These are phyloP conservation scores for Orcinus orca DNA, from an alignment of 2,113 vertebrate species.

Conservation along the genomic window DNA sequence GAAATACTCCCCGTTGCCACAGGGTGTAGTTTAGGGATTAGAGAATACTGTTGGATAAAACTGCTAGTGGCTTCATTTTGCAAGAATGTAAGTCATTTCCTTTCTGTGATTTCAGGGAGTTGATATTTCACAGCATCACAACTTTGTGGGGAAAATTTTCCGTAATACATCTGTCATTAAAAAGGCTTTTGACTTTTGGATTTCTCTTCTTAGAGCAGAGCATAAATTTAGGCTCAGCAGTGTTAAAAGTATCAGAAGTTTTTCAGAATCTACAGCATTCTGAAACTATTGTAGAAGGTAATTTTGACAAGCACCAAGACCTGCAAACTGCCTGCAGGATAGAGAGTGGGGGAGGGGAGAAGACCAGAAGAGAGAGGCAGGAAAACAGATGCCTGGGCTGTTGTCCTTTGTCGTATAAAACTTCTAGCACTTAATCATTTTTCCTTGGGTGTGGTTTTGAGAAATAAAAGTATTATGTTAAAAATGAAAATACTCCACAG, in stretches of 20 bases:
- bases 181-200: conserved; percentile 49
- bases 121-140: conserved; percentile 75
- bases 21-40: conserved; percentile 76
- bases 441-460: conserved; percentile 56
- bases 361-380: conserved; percentile 28
- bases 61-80: conserved; percentile 85
- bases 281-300: conserved; percentile 42
- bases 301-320: conserved; percentile 50
- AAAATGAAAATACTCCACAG: conserved; percentile 30
- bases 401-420: conserved; percentile 60
- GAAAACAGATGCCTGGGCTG: conserved; percentile 67
- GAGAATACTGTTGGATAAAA: conserved; percentile 77
- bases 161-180: conserved; percentile 57
- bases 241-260: conserved; percentile 22
- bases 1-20: conserved; percentile 62
- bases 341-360: conserved; percentile 63
- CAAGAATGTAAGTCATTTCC: conserved; percentile 92
- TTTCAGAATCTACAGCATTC: conserved; percentile 37
- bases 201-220: conserved; percentile 45
- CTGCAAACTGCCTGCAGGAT: conserved; percentile 38
- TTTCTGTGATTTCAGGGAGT: conserved; percentile 81
- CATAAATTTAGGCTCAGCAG: not conserved
- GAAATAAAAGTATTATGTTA: conserved; percentile 32
- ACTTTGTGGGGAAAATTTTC: conserved; percentile 67
- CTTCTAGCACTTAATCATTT: conserved; percentile 51